A percentile compares a stretch with the other conserved stretches of the same genome.
Evolutionary conservation across 2,113 vertebrate species (phyloP).

Genomic region (Pterocles orientalis): DNA sequence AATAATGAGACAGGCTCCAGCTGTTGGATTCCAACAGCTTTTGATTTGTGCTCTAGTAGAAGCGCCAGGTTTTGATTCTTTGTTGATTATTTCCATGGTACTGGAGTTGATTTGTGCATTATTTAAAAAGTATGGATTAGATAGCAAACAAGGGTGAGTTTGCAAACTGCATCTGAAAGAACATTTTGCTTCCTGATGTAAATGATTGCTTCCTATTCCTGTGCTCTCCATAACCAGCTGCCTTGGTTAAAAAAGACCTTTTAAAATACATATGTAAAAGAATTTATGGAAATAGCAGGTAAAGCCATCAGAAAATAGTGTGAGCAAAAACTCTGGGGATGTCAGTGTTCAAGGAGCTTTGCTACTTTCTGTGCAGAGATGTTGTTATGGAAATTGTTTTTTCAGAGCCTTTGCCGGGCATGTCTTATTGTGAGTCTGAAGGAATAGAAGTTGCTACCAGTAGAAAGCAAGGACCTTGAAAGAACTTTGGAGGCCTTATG

Average conservation of each 20-base stretch:
- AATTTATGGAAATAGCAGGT: not conserved
- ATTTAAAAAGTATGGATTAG: constrained; percentile 71
- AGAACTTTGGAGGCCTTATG: not conserved
- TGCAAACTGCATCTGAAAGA: constrained; percentile 72
- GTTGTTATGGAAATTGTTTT: not conserved
- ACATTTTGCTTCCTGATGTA: constrained; percentile 54
- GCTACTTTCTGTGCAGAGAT: not conserved
- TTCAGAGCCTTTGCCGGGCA: not conserved
- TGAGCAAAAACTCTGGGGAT: not conserved
- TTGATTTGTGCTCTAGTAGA: constrained; percentile 80
- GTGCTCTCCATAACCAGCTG: not conserved
- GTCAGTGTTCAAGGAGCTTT: not conserved
- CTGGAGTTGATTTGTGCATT: constrained; percentile 79
- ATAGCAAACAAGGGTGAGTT: constrained; percentile 72
- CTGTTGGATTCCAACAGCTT: constrained; percentile 82
- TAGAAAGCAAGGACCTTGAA: not conserved
- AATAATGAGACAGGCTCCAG: constrained; percentile 84
- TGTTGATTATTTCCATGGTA: constrained; percentile 82
- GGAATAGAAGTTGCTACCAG: not conserved
- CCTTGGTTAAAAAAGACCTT: not conserved
- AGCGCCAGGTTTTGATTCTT: constrained; percentile 81
- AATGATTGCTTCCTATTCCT: not conserved
- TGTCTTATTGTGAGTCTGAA: not conserved
- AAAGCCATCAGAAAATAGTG: not conserved
- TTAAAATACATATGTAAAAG: not conserved